Percentiles rank a stretch among this genome's conserved stretches.
Evolutionary conservation across 2,113 vertebrate genomes (phyloP).

Genomic region (Bos taurus): DNA sequence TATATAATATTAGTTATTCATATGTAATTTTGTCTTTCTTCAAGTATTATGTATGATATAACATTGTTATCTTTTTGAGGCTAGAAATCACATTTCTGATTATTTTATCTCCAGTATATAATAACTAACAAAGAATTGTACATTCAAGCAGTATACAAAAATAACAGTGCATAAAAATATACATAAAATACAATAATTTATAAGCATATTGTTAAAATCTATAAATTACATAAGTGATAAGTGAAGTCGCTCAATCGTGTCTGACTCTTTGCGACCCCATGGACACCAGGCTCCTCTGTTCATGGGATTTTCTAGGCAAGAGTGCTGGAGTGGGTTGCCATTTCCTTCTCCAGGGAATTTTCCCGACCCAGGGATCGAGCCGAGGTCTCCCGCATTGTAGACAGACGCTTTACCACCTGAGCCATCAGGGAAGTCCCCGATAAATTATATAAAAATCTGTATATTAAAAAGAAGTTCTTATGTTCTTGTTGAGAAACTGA

Average conservation of each 20-base stretch:
- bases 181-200: neutral
- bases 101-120: neutral
- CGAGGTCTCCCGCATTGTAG: no score
- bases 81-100: neutral
- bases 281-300: no score
- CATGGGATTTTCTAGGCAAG: no score
- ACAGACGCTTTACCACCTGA: no score
- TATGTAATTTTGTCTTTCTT: neutral
- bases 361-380: no score
- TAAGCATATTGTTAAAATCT: neutral
- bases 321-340: no score
- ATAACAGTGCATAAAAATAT: slow-evolving; percentile 12
- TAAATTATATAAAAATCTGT: neutral
- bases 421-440: no score
- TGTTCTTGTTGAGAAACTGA: neutral
- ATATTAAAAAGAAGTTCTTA: neutral
- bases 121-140: neutral
- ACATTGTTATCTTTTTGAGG: neutral
- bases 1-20: neutral
- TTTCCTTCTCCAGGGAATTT: no score
- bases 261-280: no score
- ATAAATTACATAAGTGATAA: neutral
- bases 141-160: neutral
- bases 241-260: no score
- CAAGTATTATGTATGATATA: neutral